Percentiles rank a stretch among this genome's conserved stretches.
Evolutionary conservation across 2,888 invertebrate species (phyloP).

Genomic region (Gandaritis pyraliata): DNA sequence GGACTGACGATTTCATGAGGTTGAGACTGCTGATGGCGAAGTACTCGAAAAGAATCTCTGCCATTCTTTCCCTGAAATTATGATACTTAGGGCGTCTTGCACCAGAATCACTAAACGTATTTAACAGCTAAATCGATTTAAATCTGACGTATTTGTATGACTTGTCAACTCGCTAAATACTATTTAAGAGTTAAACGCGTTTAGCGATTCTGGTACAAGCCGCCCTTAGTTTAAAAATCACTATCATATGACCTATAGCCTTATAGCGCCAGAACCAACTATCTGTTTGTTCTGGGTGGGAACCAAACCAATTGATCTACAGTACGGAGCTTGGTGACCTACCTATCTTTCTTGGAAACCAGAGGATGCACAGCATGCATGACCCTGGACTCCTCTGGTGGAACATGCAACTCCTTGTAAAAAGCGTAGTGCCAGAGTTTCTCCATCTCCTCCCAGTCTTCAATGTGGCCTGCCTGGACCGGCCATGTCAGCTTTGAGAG

Average conservation of each 20-base stretch:
- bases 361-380: constrained; percentile 92
- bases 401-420: constrained; percentile 91
- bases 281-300: too few species aligned
- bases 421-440: constrained; percentile 95
- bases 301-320: too few species aligned
- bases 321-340: too few species aligned
- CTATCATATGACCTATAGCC: too few species aligned
- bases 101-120: too few species aligned
- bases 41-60: constrained; percentile 81
- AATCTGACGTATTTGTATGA: too few species aligned
- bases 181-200: too few species aligned
- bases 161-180: too few species aligned
- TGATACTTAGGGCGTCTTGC: background rate
- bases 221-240: too few species aligned
- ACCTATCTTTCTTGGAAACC: constrained; percentile 89
- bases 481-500: constrained; percentile 87
- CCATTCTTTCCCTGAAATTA: constrained; percentile 86
- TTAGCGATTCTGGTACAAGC: too few species aligned
- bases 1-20: constrained; percentile 75
- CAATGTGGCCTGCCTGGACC: constrained; percentile 90
- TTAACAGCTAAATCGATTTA: too few species aligned
- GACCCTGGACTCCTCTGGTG: constrained; percentile 92
- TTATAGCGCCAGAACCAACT: too few species aligned
- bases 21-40: constrained; percentile 81
- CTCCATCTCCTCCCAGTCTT: constrained; percentile 95